Evolutionary conservation across 1,140 invertebrate genomes (phyloP).

Genomic region (Bombus impatiens): DNA sequence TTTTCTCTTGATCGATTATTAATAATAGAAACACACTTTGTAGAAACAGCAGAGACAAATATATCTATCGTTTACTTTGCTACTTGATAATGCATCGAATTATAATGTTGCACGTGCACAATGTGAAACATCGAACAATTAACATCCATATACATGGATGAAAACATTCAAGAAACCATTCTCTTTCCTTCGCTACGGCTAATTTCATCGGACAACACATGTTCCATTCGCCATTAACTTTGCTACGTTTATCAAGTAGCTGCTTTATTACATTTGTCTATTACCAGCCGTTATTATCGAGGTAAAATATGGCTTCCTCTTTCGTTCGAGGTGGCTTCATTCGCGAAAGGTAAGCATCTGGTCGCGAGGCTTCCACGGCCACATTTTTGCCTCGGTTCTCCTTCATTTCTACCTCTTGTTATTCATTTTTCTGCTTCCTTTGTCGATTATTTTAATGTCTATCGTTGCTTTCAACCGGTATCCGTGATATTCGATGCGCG

Average conservation of each 20-base stretch:
- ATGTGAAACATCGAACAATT: no score
- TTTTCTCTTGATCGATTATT: no score
- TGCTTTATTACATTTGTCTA: neutral
- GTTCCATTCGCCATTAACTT: neutral
- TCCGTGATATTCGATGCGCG: neutral
- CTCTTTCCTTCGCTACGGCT: no score
- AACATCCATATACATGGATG: no score
- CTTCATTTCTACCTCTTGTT: neutral
- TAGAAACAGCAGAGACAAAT: no score
- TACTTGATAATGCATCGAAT: no score
- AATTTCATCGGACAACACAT: neutral
- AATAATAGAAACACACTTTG: no score
- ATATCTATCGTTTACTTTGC: no score
- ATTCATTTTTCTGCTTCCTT: neutral
- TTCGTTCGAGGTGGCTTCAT: slow-evolving; percentile 11
- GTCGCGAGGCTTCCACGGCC: neutral
- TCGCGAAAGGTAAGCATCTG: slow-evolving; percentile 17
- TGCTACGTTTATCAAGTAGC: neutral
- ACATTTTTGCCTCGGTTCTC: neutral
- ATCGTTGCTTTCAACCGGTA: neutral
- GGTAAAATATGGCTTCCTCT: slow-evolving; percentile 35
- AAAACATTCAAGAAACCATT: no score
- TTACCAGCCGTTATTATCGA: slow-evolving; percentile 25
- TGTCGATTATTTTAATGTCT: slow-evolving; percentile 1
- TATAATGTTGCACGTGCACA: no score